Evolutionary conservation across 2,888 invertebrate genomes (phyloP).

Genomic region (Peribatodes rhomboidaria): DNA sequence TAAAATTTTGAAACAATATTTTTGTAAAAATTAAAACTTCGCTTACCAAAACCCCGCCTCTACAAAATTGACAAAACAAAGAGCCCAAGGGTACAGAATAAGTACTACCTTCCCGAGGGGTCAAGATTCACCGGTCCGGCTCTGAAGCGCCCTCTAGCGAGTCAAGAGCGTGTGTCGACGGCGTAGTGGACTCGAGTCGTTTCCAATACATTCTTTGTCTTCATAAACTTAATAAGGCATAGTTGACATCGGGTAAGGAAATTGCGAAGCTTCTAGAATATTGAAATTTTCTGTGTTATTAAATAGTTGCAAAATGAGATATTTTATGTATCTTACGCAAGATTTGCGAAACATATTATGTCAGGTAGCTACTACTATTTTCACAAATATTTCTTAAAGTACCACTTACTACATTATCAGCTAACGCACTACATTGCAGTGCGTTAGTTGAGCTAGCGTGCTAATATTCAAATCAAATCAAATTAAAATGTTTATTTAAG

Average conservation of each 20-base stretch:
- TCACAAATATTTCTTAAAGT: too few relatives aligned
- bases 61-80: background rate
- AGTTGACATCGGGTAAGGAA: conserved; percentile 14
- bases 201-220: conserved; percentile 36
- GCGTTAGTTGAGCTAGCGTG: too few relatives aligned
- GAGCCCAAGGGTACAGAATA: background rate
- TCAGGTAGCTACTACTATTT: too few relatives aligned
- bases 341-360: too few relatives aligned
- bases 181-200: conserved; percentile 25
- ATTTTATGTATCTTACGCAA: too few relatives aligned
- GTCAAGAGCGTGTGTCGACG: conserved; percentile 17
- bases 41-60: background rate
- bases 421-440: too few relatives aligned
- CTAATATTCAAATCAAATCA: too few relatives aligned
- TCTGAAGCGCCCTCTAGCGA: conserved; percentile 24
- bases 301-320: conserved; percentile 1
- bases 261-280: conserved; percentile 8
- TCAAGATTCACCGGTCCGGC: conserved; percentile 17
- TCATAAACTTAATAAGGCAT: conserved; percentile 29
- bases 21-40: too few relatives aligned
- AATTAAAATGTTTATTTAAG: too few relatives aligned
- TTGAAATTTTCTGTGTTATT: conserved; percentile 4
- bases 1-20: too few relatives aligned
- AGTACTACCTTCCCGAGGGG: background rate
- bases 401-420: too few relatives aligned